Percentiles rank a stretch among this genome's conserved stretches.
Conservation (phyloP, 2,797 vertebrate genomes). For the Falco concolor region DNA sequence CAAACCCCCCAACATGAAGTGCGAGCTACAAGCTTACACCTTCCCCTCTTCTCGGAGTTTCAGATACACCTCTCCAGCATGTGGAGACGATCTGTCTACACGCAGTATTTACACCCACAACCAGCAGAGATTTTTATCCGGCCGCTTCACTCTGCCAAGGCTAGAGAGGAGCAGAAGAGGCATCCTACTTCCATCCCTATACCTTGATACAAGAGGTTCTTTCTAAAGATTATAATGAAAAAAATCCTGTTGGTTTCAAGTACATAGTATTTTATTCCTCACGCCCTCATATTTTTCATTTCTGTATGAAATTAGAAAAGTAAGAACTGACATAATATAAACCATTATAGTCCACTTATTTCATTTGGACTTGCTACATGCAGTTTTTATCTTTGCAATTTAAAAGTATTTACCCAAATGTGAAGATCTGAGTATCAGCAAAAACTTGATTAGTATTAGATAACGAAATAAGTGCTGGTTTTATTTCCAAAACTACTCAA, state of each 20-base stretch:
- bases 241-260: background rate
- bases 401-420: background rate
- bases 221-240: background rate
- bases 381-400: background rate
- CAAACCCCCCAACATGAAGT: rapidly evolving
- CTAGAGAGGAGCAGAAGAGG: rapidly evolving
- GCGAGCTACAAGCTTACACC: background rate
- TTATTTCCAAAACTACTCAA: background rate
- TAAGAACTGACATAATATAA: background rate
- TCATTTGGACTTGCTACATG: background rate
- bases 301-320: background rate
- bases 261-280: background rate
- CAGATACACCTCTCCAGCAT: background rate
- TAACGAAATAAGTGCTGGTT: background rate
- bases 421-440: background rate
- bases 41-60: background rate
- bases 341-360: background rate
- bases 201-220: background rate
- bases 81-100: background rate
- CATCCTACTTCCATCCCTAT: rapidly evolving
- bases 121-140: background rate
- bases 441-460: background rate
- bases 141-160: no score
- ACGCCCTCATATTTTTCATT: background rate
- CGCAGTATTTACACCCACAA: background rate